Conservation (phyloP, 2,113 vertebrate species). For the Todiramphus chloris region DNA sequence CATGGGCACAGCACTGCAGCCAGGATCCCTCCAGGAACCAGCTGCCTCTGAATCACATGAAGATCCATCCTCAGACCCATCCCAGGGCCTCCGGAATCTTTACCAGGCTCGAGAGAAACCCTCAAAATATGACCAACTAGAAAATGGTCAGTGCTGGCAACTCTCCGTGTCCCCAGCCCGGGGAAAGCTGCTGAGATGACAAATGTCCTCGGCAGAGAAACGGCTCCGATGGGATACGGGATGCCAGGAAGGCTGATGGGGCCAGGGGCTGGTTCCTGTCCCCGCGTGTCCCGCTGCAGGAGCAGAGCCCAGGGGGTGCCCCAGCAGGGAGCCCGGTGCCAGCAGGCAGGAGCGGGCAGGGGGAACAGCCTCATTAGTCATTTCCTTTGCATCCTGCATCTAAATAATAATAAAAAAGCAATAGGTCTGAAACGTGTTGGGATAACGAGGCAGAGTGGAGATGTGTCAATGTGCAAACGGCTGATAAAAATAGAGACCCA, state of each 20-base stretch:
- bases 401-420: conserved; percentile 4
- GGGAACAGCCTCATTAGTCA: not conserved
- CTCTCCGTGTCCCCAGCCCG: accelerated
- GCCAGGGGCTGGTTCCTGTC: not conserved
- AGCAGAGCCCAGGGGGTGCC: not conserved
- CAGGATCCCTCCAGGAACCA: not conserved
- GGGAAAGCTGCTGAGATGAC: not conserved
- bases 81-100: not conserved
- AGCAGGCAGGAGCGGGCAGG: not conserved
- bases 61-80: not conserved
- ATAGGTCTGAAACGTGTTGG: not conserved
- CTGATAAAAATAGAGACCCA: not conserved
- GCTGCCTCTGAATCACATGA: not conserved
- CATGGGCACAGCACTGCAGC: not conserved
- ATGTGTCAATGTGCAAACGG: not conserved
- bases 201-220: not conserved
- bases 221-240: not conserved
- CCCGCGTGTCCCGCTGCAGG: not conserved
- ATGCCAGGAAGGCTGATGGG: not conserved
- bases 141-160: accelerated
- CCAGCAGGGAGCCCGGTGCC: not conserved
- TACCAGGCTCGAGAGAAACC: not conserved
- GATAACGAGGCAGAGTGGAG: not conserved
- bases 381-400: not conserved
- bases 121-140: not conserved